Percentiles rank a stretch among this genome's conserved stretches.
These are phyloP conservation scores for Amphiprion percula DNA, from an alignment of 2,113 vertebrate species.

Conservation along the genomic window DNA sequence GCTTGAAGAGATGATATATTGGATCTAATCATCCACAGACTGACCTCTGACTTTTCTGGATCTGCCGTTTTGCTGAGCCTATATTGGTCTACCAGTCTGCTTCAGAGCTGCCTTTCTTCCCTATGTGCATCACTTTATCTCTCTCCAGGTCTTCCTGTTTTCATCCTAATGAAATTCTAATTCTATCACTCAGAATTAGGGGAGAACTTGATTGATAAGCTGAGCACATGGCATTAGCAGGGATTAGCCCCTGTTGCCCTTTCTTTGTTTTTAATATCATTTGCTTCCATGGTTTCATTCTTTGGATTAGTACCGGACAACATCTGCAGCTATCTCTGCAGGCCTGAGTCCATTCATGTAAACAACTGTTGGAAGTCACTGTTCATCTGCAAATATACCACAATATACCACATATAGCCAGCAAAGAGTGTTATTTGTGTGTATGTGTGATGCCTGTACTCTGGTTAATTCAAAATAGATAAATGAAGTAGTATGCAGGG, in stretches of 20 bases:
- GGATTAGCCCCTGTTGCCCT: conserved; percentile 39
- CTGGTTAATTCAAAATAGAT: too few relatives aligned
- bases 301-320: conserved; percentile 35
- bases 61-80: background rate
- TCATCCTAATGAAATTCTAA: conserved; percentile 4
- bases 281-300: conserved; percentile 41
- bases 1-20: conserved; percentile 26
- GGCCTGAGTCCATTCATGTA: conserved; percentile 12
- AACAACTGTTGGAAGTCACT: conserved; percentile 11
- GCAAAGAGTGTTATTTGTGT: too few relatives aligned
- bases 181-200: conserved; percentile 10
- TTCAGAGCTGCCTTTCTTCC: background rate
- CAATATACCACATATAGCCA: background rate
- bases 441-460: too few relatives aligned
- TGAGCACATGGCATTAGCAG: conserved; percentile 28
- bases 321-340: conserved; percentile 34
- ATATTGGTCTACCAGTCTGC: background rate
- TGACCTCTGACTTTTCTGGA: conserved; percentile 36
- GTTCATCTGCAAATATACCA: background rate
- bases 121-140: background rate
- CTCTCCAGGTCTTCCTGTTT: background rate
- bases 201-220: conserved; percentile 28
- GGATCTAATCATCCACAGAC: conserved; percentile 28
- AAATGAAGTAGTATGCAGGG: too few relatives aligned
- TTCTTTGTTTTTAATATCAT: conserved; percentile 58